Conservation (phyloP, 2,888 invertebrate genomes). For the Sarcophaga carnaria region DNA sequence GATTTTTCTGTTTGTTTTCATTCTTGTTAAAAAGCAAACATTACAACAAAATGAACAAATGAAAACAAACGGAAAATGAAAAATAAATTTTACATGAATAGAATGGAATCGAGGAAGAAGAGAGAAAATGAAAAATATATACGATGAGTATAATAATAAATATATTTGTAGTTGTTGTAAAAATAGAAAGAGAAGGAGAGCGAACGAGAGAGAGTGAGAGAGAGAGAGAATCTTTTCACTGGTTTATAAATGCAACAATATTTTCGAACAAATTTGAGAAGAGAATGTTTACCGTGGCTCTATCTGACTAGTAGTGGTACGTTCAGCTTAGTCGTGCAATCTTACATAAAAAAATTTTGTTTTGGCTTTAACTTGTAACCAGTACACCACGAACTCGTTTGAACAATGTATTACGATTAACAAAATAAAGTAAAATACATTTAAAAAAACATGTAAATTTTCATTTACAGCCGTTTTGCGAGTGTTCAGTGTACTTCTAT, state of each 20-base stretch:
- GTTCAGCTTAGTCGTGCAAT: neutral
- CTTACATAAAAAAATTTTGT: neutral
- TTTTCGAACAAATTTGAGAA: neutral
- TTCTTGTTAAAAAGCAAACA: no score
- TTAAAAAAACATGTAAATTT: no score
- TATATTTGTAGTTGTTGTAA: conserved; percentile 19
- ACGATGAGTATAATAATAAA: conserved; percentile 9
- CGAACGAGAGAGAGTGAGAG: neutral
- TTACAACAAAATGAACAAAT: conserved; percentile 32
- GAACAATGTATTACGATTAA: neutral
- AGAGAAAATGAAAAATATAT: no score
- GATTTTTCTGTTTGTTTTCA: neutral
- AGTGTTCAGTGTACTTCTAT: no score
- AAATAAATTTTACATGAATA: neutral
- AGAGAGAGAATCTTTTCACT: neutral
- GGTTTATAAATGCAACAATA: conserved; percentile 11
- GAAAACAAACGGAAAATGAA: conserved; percentile 10
- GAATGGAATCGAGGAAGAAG: no score
- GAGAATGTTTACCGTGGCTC: neutral
- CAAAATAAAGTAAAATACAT: no score
- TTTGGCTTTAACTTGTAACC: neutral
- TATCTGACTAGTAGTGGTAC: neutral
- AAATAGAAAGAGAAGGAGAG: neutral
- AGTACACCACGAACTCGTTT: neutral
- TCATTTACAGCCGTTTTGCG: no score